Evolutionary conservation across 2,888 invertebrate species (phyloP).

Genomic region (Cosmorhoe ocellata): DNA sequence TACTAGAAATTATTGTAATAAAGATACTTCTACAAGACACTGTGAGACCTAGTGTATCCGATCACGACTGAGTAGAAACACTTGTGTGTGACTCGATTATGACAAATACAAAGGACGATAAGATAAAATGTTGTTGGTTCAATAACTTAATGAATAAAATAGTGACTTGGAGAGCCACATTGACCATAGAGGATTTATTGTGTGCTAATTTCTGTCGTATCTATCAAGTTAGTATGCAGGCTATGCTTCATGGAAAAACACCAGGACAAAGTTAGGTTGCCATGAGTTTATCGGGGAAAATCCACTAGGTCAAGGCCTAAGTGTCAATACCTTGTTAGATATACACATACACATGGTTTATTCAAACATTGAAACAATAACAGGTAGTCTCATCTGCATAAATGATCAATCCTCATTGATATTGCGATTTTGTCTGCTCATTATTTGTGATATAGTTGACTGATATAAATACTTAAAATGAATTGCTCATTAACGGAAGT

Average conservation of each 20-base stretch:
- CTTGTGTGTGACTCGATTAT: constrained; percentile 52
- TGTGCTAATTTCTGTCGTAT: constrained; percentile 45
- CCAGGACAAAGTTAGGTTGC: too few species aligned
- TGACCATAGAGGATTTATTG: constrained; percentile 45
- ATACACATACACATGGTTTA: constrained; percentile 4
- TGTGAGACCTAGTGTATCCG: constrained; percentile 35
- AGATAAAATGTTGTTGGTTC: constrained; percentile 66
- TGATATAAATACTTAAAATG: background rate
- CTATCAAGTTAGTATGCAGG: constrained; percentile 39
- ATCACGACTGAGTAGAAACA: constrained; percentile 50
- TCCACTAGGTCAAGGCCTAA: constrained; percentile 53
- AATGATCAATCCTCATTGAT: constrained; percentile 11
- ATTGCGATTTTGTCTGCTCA: constrained; percentile 15
- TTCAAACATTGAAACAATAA: constrained; percentile 11
- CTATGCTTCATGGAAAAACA: constrained; percentile 38
- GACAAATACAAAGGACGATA: constrained; percentile 65
- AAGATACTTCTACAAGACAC: constrained; percentile 27
- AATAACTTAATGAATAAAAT: constrained; percentile 56
- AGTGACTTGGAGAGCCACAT: constrained; percentile 35
- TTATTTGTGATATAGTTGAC: constrained; percentile 10
- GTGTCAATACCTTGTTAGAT: background rate
- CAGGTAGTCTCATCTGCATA: constrained; percentile 6
- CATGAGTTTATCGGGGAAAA: constrained; percentile 47
- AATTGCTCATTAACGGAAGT: constrained; percentile 7
- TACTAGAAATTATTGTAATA: constrained; percentile 18